Evolutionary conservation across 2,113 vertebrate species (phyloP), one percentile per base, ranked within the genome.

Genomic region (Cranoglanis bouderius): DNA sequence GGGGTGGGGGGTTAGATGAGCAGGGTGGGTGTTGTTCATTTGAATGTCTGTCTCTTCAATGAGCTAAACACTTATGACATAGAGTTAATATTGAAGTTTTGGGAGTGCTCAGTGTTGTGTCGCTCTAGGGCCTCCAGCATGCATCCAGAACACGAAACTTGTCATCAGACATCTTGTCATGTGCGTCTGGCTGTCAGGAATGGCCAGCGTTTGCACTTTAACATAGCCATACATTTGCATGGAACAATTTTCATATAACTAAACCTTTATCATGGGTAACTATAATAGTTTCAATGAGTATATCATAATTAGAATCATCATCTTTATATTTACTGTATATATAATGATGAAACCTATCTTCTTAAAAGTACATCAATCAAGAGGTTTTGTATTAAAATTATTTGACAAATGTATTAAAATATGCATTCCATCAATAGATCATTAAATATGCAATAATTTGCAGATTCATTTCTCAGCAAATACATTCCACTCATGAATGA

Each of bases 41-140:
- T 95, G 91, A 95, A 95, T 94, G 93, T 91, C 93, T 92, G 94
- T 94, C 92, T 93, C 92, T 93, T 93, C 92, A 93, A 93, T 95
- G 90, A 90, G 93, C 90, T 92, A 89, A 93, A 92, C 90, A 80
- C 93, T 95, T 93, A 92, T 93, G 92, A 93, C 85, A 92, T 87
- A 63, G 89, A 85, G 90, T 94, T 95, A 95, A 95, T 96, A 95
- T 96, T 94, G 94, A 95, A 93, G 94, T 92, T 92, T 92, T 91
- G 94, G 92, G 93, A 94, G 77, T 88, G 91, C 91, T 91, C 87
- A 88, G 88, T 92, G 93, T 94, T 93, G 91, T 90, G 67, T 86
- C 82, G 89, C 84, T 85, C 24, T 78, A 87, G 93, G 92, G 91
- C 90, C 86, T 8, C 74, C 43, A 88, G 89, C 90, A 87, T 90